Conservation (phyloP, 2,113 vertebrate genomes). For the Cercocebus atys region DNA sequence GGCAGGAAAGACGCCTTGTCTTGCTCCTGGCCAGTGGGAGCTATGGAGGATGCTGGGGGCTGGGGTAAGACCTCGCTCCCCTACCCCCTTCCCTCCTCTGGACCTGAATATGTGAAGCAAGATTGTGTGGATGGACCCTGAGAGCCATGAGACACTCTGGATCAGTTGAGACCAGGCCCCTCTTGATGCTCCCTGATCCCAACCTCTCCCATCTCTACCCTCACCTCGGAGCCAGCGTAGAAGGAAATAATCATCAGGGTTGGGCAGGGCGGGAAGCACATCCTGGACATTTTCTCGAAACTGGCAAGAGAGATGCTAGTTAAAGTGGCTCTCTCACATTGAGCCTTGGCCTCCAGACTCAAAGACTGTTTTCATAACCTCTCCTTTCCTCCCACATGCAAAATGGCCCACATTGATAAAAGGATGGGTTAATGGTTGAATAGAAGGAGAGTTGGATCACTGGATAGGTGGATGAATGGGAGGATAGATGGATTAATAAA, state of each 20-base stretch:
- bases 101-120: background rate
- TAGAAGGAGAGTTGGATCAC: background rate
- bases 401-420: background rate
- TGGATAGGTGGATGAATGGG: too few species aligned
- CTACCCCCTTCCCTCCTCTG: background rate
- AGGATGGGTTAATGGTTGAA: background rate
- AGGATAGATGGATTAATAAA: background rate
- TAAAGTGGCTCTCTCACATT: background rate
- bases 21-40: background rate
- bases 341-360: background rate
- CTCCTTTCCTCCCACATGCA: background rate
- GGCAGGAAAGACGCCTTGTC: background rate
- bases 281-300: constrained; percentile 75
- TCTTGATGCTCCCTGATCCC: background rate
- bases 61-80: background rate
- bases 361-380: too few species aligned
- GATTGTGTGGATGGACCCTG: background rate
- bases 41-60: background rate
- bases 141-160: background rate
- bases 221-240: constrained; percentile 97
- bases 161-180: background rate
- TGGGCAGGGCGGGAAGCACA: constrained; percentile 59
- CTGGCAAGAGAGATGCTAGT: constrained; percentile 47
- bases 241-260: constrained; percentile 92
- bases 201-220: background rate